A percentile compares a stretch with the other conserved stretches of the same genome.
Conservation (phyloP, 2,113 vertebrate species). For the Marmota monax region DNA sequence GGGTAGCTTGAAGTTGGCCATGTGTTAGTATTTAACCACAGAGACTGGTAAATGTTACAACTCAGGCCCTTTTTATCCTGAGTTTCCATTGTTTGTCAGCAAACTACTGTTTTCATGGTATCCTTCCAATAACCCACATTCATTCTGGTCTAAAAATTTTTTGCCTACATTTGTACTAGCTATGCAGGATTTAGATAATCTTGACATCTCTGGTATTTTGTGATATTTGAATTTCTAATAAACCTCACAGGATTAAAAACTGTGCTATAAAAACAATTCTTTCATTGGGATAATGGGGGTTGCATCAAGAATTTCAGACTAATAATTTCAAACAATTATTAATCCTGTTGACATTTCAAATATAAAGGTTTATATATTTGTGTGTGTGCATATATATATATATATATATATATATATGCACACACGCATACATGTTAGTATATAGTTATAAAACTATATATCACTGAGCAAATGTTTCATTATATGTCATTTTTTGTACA, state of each 20-base stretch:
- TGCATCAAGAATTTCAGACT: constrained; percentile 16
- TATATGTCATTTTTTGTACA: neutral
- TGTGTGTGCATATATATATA: neutral
- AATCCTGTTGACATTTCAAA: neutral
- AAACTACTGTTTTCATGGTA: fast-evolving
- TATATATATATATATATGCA: neutral
- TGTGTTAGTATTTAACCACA: fast-evolving
- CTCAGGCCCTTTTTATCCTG: neutral
- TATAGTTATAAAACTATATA: neutral
- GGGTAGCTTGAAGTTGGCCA: neutral
- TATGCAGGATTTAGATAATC: neutral
- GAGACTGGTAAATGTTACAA: neutral
- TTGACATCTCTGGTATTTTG: neutral
- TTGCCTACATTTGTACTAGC: too few relatives aligned
- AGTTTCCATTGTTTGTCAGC: neutral
- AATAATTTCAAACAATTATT: neutral
- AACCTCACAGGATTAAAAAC: neutral
- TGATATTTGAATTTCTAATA: neutral
- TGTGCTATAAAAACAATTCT: neutral
- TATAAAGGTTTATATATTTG: neutral
- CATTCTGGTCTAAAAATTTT: neutral
- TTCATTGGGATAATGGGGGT: neutral
- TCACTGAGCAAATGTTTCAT: neutral
- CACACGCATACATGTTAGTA: neutral
- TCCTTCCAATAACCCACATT: neutral